These are phyloP conservation scores for Xiphophorus hellerii DNA, from an alignment of 2,113 vertebrate species.

Conservation along the genomic window DNA sequence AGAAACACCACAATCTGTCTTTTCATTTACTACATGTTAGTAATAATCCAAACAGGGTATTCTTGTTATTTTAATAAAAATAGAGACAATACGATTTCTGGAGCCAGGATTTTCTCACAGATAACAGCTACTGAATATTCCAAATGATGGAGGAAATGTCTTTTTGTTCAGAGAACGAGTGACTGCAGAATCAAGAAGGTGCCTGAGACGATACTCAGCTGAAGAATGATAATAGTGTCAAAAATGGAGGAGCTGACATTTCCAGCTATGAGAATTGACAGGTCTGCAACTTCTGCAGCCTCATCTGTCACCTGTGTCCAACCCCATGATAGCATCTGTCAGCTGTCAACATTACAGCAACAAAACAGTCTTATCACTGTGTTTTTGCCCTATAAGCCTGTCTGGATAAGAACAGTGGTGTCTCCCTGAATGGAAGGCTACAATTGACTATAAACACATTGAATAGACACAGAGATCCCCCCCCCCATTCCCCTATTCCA, in stretches of 20 bases:
- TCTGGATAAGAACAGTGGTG: conserved; percentile 23
- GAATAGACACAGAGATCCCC: conserved; percentile 19
- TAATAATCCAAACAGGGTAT: not conserved
- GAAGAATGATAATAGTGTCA: conserved; percentile 30
- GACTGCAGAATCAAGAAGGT: conserved; percentile 8
- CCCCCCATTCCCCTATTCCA: not conserved
- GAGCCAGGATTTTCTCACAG: not conserved
- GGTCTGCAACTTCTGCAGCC: conserved; percentile 27
- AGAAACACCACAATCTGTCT: not conserved
- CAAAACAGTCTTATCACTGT: conserved; percentile 36
- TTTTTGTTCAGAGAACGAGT: not conserved
- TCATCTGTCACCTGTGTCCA: conserved; percentile 44
- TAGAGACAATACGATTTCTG: not conserved
- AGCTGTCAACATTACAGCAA: conserved; percentile 35
- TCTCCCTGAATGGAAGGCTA: conserved; percentile 16
- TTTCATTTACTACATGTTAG: not conserved
- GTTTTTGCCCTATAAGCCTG: conserved; percentile 4
- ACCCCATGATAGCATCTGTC: conserved; percentile 32
- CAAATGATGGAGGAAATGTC: not conserved
- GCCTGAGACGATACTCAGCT: conserved; percentile 16
- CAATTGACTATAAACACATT: conserved; percentile 31
- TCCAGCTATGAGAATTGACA: conserved; percentile 18
- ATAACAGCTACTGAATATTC: not conserved
- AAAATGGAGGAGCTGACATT: conserved; percentile 28
- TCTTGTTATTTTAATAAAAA: not conserved